Evolutionary conservation across 2,888 invertebrate genomes (phyloP), one percentile per base, ranked within the genome.

Genomic region (Pantelozetes paolii): DNA sequence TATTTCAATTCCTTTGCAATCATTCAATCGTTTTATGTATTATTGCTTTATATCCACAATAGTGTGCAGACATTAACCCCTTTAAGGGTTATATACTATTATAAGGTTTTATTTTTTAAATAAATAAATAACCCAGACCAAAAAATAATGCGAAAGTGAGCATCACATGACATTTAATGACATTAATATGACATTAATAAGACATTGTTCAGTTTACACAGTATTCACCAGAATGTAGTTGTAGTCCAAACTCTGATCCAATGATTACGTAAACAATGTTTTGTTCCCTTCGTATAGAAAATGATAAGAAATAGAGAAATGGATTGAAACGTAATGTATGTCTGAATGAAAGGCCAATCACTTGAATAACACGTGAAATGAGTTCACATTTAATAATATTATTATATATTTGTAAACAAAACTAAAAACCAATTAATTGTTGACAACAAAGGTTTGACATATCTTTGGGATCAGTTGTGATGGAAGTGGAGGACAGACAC

Each of bases 401-500:
- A 45, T 45, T 15, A 13, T 36, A 36, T n/a, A n/a, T n/a, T n/a
- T n/a, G n/a, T 45, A 18, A 18, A 13, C 15, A 18, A 11, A 18
- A 45, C 45, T 45, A 40, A 40, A 9, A 40, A 40, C 13, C 18
- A 18, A 18, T 18, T 18, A 18, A 40, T 45, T 18, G 13, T 18
- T 45, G 18, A 45, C 2, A 45, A 50, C n/a, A 50, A 8, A 20
- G n/a, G 20, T 20, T 5, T 50, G 18, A 45, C 18, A 5, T 36
- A 8, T 50, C 20, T 20, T 50, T 50, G 50, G n/a, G 50, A 36
- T 8, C n/a, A 64, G 62, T 13, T 5, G 32, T 8, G 23, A 64
- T 64, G 64, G 64, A 64, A 36, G 64, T 64, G 36, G 64, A 64
- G 40, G 64, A 64, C 40, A 32, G 64, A n/a, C 64, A 64, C 40